Evolutionary conservation across 2,888 invertebrate genomes (phyloP).

Genomic region (Emmelina monodactyla): DNA sequence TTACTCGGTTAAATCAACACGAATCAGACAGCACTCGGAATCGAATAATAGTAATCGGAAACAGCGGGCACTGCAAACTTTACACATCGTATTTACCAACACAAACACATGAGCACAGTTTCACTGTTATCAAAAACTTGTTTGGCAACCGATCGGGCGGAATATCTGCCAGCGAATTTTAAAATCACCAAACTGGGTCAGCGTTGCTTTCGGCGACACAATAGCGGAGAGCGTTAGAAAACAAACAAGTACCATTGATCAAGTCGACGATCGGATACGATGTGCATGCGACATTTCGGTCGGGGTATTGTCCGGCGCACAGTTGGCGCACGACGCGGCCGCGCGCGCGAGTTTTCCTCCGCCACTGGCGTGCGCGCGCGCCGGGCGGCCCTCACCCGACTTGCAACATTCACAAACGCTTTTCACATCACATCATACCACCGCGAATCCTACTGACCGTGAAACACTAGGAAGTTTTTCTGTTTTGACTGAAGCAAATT

Average conservation of each 20-base stretch:
- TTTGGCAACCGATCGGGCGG: background rate
- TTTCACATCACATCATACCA: too few species aligned
- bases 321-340: constrained; percentile 42
- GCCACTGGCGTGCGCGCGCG: constrained; percentile 39
- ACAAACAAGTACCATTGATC: constrained; percentile 51
- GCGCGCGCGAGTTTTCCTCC: constrained; percentile 44
- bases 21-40: too few species aligned
- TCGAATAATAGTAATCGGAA: background rate
- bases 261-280: constrained; percentile 23
- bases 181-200: constrained; percentile 42
- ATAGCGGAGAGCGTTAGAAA: constrained; percentile 25
- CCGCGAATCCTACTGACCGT: too few species aligned
- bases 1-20: too few species aligned
- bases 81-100: constrained; percentile 1
- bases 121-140: background rate
- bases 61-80: constrained; percentile 1
- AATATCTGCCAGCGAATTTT: constrained; percentile 24
- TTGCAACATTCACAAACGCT: too few species aligned
- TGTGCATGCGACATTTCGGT: constrained; percentile 4
- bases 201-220: constrained; percentile 19
- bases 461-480: too few species aligned
- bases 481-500: too few species aligned
- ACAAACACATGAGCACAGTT: constrained; percentile 23
- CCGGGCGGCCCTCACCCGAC: constrained; percentile 16
- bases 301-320: constrained; percentile 19